Percentiles rank a stretch among this genome's conserved stretches.
These are phyloP conservation scores for Parazoanthus atlanticus DNA, from an alignment of 92 coral and sea anemone genomes.

Conservation along the genomic window DNA sequence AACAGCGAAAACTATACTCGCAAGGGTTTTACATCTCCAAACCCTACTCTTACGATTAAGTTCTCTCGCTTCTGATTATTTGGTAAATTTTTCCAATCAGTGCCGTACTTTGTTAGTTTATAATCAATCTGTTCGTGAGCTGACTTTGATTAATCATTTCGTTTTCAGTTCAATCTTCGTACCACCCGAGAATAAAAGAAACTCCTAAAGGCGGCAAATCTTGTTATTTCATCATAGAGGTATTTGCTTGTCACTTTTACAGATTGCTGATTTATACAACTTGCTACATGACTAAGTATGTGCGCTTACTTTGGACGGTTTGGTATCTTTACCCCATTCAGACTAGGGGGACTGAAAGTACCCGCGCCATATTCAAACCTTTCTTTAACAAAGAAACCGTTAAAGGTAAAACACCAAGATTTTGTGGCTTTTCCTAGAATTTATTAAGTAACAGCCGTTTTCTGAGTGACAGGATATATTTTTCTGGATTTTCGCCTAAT, in stretches of 20 bases:
- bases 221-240: conserved; percentile 86
- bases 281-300: background rate
- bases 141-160: background rate
- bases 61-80: background rate
- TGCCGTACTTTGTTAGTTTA: background rate
- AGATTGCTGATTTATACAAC: background rate
- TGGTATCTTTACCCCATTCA: background rate
- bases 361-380: background rate
- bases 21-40: background rate
- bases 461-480: background rate
- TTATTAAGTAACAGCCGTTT: background rate
- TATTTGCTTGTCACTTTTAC: conserved; percentile 4
- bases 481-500: too few relatives aligned
- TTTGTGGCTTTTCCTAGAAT: too few relatives aligned
- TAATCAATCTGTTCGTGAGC: background rate
- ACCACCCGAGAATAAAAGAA: conserved; percentile 74
- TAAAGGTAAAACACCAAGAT: too few relatives aligned
- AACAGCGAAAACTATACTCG: too few relatives aligned
- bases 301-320: background rate
- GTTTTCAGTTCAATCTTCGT: conserved; percentile 59
- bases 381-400: too few relatives aligned
- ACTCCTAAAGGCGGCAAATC: conserved; percentile 80
- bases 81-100: background rate
- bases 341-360: background rate
- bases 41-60: background rate